Evolutionary conservation across 2,888 invertebrate genomes (phyloP).

Genomic region (Campopleginae sp.): DNA sequence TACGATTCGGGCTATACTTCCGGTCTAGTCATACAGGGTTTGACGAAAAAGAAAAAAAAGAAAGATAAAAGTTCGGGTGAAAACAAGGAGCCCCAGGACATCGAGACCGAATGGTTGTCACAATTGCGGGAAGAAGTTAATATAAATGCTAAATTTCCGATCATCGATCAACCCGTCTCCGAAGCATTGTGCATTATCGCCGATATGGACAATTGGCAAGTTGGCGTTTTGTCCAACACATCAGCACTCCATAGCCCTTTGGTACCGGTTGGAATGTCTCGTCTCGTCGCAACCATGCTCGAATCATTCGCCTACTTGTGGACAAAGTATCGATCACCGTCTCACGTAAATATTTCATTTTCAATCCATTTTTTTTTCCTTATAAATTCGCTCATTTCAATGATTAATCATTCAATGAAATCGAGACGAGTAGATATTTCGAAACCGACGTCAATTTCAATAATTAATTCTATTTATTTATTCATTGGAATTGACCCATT

Average conservation of each 20-base stretch:
- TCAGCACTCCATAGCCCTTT: slow-evolving; percentile 79
- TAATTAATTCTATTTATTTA: no score
- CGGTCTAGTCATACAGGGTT: slow-evolving; percentile 89
- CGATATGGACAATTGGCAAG: slow-evolving; percentile 92
- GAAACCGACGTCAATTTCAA: no score
- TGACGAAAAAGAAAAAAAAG: slow-evolving; percentile 76
- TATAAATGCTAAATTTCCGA: slow-evolving; percentile 78
- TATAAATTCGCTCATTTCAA: not conserved
- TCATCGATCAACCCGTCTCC: slow-evolving; percentile 89
- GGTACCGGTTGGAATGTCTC: slow-evolving; percentile 90
- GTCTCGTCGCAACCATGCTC: slow-evolving; percentile 92
- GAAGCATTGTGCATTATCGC: slow-evolving; percentile 94
- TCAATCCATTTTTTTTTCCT: not conserved
- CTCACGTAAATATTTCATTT: slow-evolving; percentile 88
- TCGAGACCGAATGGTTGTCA: slow-evolving; percentile 52
- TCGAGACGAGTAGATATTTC: no score
- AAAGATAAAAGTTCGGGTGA: slow-evolving; percentile 63
- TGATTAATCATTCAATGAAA: not conserved
- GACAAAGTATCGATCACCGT: slow-evolving; percentile 89
- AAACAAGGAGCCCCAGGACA: slow-evolving; percentile 54
- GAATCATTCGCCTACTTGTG: slow-evolving; percentile 92
- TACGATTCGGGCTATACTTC: slow-evolving; percentile 77
- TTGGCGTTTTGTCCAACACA: slow-evolving; percentile 80
- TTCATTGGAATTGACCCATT: no score
- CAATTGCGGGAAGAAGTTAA: slow-evolving; percentile 79